phyloP scores from a whole-genome alignment of 2,797 vertebrate species.

The Phataginus tetradactyla region DNA sequence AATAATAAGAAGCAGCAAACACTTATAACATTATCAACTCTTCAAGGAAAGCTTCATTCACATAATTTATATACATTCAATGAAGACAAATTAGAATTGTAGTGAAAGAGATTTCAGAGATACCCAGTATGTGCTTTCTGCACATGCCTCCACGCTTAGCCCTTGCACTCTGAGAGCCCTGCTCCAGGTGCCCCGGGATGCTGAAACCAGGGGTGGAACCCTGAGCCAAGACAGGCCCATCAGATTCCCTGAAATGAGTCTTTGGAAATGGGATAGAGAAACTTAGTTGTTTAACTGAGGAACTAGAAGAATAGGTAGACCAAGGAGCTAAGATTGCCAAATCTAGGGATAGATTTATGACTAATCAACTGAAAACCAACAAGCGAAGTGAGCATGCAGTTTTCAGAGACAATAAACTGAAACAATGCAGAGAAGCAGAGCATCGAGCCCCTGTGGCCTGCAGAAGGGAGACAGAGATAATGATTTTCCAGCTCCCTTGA shows the following conservation, averaged over 20 bases:
- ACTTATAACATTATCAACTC: background rate
- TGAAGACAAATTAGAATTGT: background rate
- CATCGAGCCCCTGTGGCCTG: fast-evolving
- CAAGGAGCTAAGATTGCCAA: background rate
- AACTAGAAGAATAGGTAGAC: too few relatives aligned
- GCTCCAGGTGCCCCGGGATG: background rate
- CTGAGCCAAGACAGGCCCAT: fast-evolving
- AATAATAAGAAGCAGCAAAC: background rate
- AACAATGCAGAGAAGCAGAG: background rate
- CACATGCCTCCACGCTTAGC: background rate
- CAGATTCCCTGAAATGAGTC: background rate
- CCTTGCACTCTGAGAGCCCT: background rate
- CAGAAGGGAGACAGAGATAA: background rate
- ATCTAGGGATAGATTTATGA: background rate
- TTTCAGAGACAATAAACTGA: background rate
- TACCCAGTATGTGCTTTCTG: background rate
- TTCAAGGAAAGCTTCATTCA: background rate
- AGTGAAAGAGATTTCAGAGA: background rate
- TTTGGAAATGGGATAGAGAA: background rate
- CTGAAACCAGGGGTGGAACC: background rate
- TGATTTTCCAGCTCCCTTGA: background rate
- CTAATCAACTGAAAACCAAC: background rate
- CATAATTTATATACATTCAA: background rate
- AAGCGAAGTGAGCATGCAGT: fast-evolving
- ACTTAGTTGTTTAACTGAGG: background rate